phyloP scores from a whole-genome alignment of 2,888 invertebrate species.

The Autographa gamma region DNA sequence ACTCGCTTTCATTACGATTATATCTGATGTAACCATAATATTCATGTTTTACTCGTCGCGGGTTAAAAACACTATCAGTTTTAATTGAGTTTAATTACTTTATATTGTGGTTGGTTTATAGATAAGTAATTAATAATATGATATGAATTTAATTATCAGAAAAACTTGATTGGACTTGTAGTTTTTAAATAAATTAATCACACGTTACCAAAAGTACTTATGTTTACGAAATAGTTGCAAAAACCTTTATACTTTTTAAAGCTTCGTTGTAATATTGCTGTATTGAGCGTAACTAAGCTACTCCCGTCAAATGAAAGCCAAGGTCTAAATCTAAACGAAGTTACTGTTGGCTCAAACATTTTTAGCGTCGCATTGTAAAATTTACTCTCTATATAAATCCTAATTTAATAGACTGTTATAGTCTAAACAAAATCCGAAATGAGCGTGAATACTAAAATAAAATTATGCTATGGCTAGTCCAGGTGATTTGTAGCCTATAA shows the following conservation, averaged over 20 bases:
- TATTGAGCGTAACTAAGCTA: neutral
- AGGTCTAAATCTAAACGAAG: conserved; percentile 4
- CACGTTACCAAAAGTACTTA: too few relatives aligned
- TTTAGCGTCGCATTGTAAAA: neutral
- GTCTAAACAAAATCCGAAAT: neutral
- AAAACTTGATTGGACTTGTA: too few relatives aligned
- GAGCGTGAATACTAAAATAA: too few relatives aligned
- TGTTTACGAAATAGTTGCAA: too few relatives aligned
- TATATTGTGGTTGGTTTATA: neutral
- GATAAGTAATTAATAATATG: too few relatives aligned
- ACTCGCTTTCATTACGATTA: neutral
- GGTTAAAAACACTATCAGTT: neutral
- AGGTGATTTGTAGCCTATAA: too few relatives aligned
- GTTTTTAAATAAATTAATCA: too few relatives aligned
- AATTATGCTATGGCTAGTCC: too few relatives aligned
- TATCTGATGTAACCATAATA: neutral
- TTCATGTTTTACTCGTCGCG: neutral
- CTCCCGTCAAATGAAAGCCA: neutral
- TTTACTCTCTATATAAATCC: neutral
- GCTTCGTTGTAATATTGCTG: too few relatives aligned
- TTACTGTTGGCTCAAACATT: neutral
- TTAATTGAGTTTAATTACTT: neutral
- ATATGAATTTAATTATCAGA: too few relatives aligned
- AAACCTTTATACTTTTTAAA: too few relatives aligned
- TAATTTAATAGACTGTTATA: neutral